These are phyloP conservation scores for Gambelia wislizenii DNA, from an alignment of 2,797 vertebrate genomes.

Conservation along the genomic window DNA sequence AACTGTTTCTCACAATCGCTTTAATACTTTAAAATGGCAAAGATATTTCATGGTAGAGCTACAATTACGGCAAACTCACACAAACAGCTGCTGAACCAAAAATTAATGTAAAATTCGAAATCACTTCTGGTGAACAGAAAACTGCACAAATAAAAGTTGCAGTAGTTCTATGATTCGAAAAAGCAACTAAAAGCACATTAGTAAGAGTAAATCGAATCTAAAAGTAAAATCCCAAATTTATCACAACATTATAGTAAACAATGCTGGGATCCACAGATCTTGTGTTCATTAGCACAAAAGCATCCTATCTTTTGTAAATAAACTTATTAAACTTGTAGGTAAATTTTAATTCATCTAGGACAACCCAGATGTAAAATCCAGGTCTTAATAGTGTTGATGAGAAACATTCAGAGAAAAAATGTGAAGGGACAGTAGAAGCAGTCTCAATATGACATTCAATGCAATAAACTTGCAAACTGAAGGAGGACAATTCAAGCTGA, in stretches of 20 bases:
- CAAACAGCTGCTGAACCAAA: background rate
- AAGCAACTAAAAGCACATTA: background rate
- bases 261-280: constrained; percentile 33
- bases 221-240: constrained; percentile 16
- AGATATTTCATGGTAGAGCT: background rate
- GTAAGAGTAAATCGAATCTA: constrained; percentile 32
- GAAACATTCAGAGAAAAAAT: background rate
- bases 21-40: background rate
- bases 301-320: constrained; percentile 2
- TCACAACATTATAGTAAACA: constrained; percentile 34
- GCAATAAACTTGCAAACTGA: background rate
- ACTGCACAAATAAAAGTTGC: background rate
- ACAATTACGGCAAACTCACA: background rate
- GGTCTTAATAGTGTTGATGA: background rate
- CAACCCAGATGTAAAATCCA: background rate
- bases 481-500: background rate
- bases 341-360: constrained; percentile 8
- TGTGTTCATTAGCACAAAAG: constrained; percentile 28
- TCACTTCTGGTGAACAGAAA: background rate
- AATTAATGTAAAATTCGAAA: constrained; percentile 3
- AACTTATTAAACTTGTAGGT: background rate
- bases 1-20: background rate
- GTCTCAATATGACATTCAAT: background rate
- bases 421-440: background rate
- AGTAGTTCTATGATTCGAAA: background rate